Base-by-base conservation (phyloP, 2,888 invertebrate species). In the Drosophila longiperda region DNA sequence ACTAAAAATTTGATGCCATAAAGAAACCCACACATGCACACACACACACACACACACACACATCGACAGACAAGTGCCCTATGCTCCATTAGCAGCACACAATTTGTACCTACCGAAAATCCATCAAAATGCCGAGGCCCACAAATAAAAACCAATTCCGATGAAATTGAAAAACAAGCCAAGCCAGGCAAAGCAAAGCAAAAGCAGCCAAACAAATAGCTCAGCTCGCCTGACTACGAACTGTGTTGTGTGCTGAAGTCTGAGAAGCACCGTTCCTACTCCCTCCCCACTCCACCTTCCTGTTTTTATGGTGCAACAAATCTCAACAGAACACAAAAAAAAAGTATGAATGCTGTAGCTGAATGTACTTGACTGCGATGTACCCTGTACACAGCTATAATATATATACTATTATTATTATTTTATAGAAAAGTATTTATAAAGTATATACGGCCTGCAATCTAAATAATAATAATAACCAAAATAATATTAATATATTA, bases 71-170 rank as follows among this genome's bases (percentile, higher is more conserved):
- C 73, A 79, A 82, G 82, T 79, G 73, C 75, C 75, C 53, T 71
- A 83, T 81, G 81, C 76, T 75, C 85, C 85, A 85, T 85, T 85
- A 85, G 85, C 75, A 54, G 77, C 81, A 74, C 62, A 83, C 85
- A 87, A 85, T 81, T 85, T 85, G 85, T 85, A 83, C 87, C 85
- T 76, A 74, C 83, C 82, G 73, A 80, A 87, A 83, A 85, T 87
- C 80, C 80, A 85, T 85, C 87, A 84, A 78, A 81, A 79, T 65
- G 58, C 64, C 55, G 67, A 65, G 55, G 71, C 67, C 75, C 83
- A 82, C 83, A 83, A 83, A 85, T 87, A 85, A 85, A 85, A 85
- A 81, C 67, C 85, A 85, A 85, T 85, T 85, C 88, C 81, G 81
- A 87, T 87, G 88, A 85, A 85, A 85, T 85, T 87, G 82, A 55